Conservation (phyloP, 2,888 invertebrate genomes). For the Metalampra italica region DNA sequence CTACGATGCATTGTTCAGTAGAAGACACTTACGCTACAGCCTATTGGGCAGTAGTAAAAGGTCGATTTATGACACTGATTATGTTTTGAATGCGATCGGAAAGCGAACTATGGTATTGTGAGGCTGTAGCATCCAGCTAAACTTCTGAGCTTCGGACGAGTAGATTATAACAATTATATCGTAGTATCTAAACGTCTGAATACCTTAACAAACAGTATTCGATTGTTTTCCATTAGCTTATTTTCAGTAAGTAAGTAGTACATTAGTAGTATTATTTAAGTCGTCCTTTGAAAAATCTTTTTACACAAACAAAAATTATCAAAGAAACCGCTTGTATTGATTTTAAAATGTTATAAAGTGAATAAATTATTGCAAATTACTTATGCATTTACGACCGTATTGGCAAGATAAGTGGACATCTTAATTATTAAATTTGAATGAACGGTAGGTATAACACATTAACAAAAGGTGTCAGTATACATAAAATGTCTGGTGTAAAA, state of each 20-base stretch:
- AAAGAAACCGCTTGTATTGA: too few species aligned
- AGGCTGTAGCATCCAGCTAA: too few species aligned
- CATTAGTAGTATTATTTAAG: too few species aligned
- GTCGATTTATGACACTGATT: conserved; percentile 31
- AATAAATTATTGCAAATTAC: neutral
- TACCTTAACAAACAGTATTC: too few species aligned
- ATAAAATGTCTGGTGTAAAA: neutral
- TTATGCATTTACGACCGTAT: neutral
- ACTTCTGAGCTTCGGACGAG: too few species aligned
- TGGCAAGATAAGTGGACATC: neutral
- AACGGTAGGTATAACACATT: neutral
- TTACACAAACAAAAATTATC: too few species aligned
- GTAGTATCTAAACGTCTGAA: too few species aligned
- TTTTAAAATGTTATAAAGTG: neutral
- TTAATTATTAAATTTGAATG: neutral
- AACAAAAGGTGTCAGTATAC: neutral
- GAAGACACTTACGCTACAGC: conserved; percentile 1
- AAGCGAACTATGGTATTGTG: too few species aligned
- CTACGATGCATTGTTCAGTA: conserved; percentile 45
- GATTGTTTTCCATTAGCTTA: too few species aligned
- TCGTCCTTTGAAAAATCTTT: too few species aligned
- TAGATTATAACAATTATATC: too few species aligned
- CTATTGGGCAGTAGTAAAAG: conserved; percentile 15
- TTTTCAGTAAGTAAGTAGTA: too few species aligned
- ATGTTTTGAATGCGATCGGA: neutral